Evolutionary conservation across 2,113 vertebrate species (phyloP), one percentile per base, ranked within the genome.

Genomic region (Stegostoma tigrinum): DNA sequence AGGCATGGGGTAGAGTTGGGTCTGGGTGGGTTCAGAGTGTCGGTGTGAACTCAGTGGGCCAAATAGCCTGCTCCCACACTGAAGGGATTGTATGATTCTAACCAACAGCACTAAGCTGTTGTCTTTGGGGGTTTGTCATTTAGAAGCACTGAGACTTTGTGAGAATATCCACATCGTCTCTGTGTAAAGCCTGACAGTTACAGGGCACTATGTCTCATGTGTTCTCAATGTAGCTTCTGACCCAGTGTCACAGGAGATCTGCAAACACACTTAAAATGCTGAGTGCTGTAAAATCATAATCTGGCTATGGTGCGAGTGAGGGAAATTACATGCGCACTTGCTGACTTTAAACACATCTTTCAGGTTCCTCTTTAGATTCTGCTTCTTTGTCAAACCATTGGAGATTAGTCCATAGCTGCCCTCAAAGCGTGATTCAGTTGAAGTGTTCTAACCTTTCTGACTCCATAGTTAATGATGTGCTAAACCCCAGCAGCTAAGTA

Each of bases 371-470:
- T 83, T 83, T 45, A 38, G 80, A 45, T 45, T 7, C 14, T 7
- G 15, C 15, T 83, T 38, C 78, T 83, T 45, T 61, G 55, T 55
- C 87, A 61, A 86, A 55, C 87, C 55, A 52, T 90, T 90, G 30
- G 55, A 52, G 38, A 83, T 83, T 83, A 45, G 19, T 55, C 87
- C 34, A 30, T 34, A 34, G 2, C 30, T 52, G 5, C 61, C 55
- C 87, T 27, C 48, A 61, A 90, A 90, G 4, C 12, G 6, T 61
- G 55, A 90, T 90, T 90, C 87, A 52, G 52, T 55, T 30, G 27
- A 64, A 90, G 87, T 64, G 87, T 90, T 90, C 52, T 90, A 90
- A 90, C 52, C 52, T 64, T 52, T 17, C 48, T 61, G 87, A 90
- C 87, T 61, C 55, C 12, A 61, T 61, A 34, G 87, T 61, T 90